Percentiles rank a stretch among this genome's conserved stretches.
phyloP scores from a whole-genome alignment of 2,113 vertebrate species.

The Tyto alba region DNA sequence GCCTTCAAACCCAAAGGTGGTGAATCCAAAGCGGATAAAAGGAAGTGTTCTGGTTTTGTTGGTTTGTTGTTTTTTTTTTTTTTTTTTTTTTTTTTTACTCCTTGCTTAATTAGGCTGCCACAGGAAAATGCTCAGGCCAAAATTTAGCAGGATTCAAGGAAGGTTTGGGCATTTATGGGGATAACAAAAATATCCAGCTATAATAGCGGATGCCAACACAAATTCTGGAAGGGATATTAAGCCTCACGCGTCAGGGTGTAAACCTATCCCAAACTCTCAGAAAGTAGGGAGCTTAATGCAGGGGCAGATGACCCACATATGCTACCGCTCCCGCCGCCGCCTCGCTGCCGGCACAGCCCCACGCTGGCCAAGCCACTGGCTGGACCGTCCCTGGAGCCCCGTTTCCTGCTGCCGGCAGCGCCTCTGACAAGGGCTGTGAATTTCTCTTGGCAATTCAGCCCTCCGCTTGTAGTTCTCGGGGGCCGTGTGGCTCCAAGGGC shows the following conservation, averaged over 20 bases:
- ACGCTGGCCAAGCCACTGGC: accelerated
- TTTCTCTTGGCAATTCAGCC: neutral
- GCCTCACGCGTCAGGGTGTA: conserved; percentile 45
- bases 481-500: neutral
- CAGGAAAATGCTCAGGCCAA: conserved; percentile 49
- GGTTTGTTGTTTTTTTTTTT: no score
- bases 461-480: accelerated
- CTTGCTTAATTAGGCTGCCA: conserved; percentile 29
- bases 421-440: neutral
- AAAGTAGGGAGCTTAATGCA: neutral
- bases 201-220: conserved; percentile 10
- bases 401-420: neutral
- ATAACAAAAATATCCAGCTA: conserved; percentile 44
- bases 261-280: neutral
- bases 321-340: neutral
- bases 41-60: neutral
- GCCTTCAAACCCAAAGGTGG: neutral
- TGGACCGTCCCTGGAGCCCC: neutral
- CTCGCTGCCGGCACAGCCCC: accelerated
- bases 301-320: neutral
- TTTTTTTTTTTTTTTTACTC: neutral
- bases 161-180: neutral
- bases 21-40: conserved; percentile 9
- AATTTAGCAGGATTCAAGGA: conserved; percentile 15
- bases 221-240: conserved; percentile 56